Evolutionary conservation across 2,113 vertebrate genomes (phyloP), one percentile per base, ranked within the genome.

Genomic region (Onychorhynchus coronatus): DNA sequence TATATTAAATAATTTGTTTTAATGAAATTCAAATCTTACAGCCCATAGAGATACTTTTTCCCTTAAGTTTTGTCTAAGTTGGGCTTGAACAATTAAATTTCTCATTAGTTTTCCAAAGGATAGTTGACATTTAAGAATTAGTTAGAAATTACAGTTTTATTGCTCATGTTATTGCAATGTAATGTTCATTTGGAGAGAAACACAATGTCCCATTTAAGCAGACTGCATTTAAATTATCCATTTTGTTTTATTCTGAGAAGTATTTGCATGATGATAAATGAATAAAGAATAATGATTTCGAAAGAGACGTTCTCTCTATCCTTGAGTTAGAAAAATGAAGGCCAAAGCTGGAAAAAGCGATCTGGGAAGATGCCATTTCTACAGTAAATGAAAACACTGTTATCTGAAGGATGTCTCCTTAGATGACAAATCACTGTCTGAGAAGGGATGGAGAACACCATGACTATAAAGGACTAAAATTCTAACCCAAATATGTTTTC

Each of bases 141-240:
- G 44, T 90, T 91, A 91, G 35, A 92, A 95, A 95, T 91, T 93
- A 91, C 41, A 89, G 46, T 85, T 93, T 91, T 87, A 92, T 83
- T 95, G 87, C 20, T 80, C 66, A 52, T 91, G 49, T 93, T 95
- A 91, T 61, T 91, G 49, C 22, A 74, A 78, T 61, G 42, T 83
- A 94, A 81, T 76, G 19, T 78, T 97, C 55, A 76, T 96, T 96
- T 95, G 47, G 61, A 96, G 41, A 94, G 68, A 89, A 93, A 66
- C 50, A 90, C 47, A 85, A 62, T 73, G 61, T 80, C 55, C 59
- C 82, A 2, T 77, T 93, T 88, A 96, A 91, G 53, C 39, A 93
- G 65, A 53, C 49, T 75, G 33, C 50, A 96, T 96, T 97, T 89
- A 93, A 95, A 91, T 91, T n/a, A 89, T 89, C 66, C 55, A 52